A percentile compares a stretch with the other conserved stretches of the same genome.
These are phyloP conservation scores for Setophaga coronata DNA, from an alignment of 2,113 vertebrate species.

Conservation along the genomic window DNA sequence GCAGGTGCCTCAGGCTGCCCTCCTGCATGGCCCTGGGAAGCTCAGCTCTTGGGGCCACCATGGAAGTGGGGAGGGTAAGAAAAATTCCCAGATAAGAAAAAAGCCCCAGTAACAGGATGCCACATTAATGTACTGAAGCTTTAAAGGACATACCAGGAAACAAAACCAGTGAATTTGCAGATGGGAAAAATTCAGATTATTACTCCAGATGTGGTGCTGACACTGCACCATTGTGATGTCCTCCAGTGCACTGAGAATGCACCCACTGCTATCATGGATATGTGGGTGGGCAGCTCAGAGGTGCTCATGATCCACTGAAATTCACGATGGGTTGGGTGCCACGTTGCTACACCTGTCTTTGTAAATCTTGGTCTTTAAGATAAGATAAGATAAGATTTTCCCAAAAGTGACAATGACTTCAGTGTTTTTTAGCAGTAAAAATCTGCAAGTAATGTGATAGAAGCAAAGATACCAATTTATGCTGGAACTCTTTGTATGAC, in stretches of 20 bases:
- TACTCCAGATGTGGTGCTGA: not conserved
- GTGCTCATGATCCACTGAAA: rapidly evolving
- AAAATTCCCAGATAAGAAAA: not conserved
- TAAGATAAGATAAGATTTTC: not conserved
- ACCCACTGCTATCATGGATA: not conserved
- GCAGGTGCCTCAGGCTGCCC: not conserved
- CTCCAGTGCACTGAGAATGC: not conserved
- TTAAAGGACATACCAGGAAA: not conserved
- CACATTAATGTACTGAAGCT: not conserved
- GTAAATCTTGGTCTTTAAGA: not conserved
- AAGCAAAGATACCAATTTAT: not conserved
- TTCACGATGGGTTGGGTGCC: not conserved
- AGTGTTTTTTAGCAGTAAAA: not conserved
- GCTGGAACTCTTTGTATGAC: not conserved
- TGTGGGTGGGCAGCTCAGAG: not conserved
- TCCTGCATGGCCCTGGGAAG: not conserved
- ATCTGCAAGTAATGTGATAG: not conserved
- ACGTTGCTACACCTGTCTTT: not conserved
- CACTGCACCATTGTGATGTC: not conserved
- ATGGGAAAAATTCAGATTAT: not conserved
- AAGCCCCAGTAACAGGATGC: not conserved
- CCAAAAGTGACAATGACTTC: not conserved
- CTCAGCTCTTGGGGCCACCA: not conserved
- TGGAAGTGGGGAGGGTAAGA: not conserved
- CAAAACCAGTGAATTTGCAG: not conserved